A percentile compares a stretch with the other conserved stretches of the same genome.
Evolutionary conservation across 2,888 invertebrate genomes (phyloP).

Genomic region (Monochamus alternatus): DNA sequence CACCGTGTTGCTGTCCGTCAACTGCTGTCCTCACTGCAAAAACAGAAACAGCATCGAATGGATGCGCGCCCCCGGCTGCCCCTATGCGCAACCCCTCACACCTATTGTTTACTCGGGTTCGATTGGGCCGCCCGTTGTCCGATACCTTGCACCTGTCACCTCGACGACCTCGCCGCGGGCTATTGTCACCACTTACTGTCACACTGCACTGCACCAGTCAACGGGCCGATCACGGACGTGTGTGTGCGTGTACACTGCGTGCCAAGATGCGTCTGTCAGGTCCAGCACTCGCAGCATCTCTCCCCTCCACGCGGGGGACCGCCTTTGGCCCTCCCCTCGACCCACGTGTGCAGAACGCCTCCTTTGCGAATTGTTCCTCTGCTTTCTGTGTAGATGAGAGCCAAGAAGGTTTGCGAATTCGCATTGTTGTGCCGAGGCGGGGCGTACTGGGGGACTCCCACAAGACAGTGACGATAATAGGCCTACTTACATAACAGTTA

Average conservation of each 20-base stretch:
- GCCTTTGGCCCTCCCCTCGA: conserved; percentile 65
- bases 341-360: conserved; percentile 69
- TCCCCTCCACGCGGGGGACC: conserved; percentile 63
- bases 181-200: conserved; percentile 54
- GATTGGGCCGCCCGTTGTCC: conserved; percentile 56
- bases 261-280: conserved; percentile 69
- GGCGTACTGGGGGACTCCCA: conserved; percentile 61
- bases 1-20: conserved; percentile 67
- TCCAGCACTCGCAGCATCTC: conserved; percentile 61
- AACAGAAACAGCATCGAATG: conserved; percentile 59
- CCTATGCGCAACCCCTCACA: conserved; percentile 64
- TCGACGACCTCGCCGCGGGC: conserved; percentile 55
- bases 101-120: conserved; percentile 65
- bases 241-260: conserved; percentile 69
- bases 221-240: conserved; percentile 58
- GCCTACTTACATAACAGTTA: conserved; percentile 56
- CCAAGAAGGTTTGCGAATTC: conserved; percentile 68
- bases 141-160: conserved; percentile 56
- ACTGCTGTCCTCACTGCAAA: conserved; percentile 66
- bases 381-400: conserved; percentile 61
- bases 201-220: conserved; percentile 55
- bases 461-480: conserved; percentile 66
- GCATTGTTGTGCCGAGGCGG: conserved; percentile 67
- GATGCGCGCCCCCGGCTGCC: conserved; percentile 61
- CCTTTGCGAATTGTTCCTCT: conserved; percentile 67